A percentile compares a stretch with the other conserved stretches of the same genome.
Conservation (phyloP, 92 coral and sea anemone genomes). For the Pocillopora meandrina region DNA sequence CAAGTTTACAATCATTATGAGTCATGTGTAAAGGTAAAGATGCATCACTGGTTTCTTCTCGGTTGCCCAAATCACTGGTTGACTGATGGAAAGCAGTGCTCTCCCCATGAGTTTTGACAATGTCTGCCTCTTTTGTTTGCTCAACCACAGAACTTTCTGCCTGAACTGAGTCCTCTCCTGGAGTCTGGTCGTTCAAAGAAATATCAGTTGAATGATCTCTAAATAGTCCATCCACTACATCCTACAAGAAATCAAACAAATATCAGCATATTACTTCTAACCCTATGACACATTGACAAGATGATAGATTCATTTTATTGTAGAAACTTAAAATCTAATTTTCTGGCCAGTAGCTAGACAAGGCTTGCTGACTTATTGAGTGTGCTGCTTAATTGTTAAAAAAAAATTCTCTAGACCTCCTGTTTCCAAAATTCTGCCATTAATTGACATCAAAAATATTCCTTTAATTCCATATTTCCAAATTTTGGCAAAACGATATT, state of each 20-base stretch:
- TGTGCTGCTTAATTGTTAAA: too few species aligned
- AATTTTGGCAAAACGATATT: too few species aligned
- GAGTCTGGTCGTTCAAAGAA: neutral
- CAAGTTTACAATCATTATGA: neutral
- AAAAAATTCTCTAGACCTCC: too few species aligned
- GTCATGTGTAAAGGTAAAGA: neutral
- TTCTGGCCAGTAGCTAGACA: too few species aligned
- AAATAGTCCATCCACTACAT: neutral
- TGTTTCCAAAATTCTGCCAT: too few species aligned
- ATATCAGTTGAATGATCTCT: neutral
- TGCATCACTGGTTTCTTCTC: neutral
- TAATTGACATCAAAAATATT: too few species aligned
- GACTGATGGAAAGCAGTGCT: constrained; percentile 8
- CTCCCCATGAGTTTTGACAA: neutral
- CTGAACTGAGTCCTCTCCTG: neutral
- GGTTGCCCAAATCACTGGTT: neutral
- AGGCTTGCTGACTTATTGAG: too few species aligned
- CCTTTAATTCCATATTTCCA: too few species aligned
- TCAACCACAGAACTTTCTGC: neutral
- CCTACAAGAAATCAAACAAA: neutral
- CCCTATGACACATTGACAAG: too few species aligned
- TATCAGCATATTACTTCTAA: neutral
- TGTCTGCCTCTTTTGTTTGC: neutral
- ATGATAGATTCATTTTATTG: too few species aligned
- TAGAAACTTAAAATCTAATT: too few species aligned